Conservation (phyloP, 2,888 invertebrate genomes). For the Drosophila lacicola region DNA sequence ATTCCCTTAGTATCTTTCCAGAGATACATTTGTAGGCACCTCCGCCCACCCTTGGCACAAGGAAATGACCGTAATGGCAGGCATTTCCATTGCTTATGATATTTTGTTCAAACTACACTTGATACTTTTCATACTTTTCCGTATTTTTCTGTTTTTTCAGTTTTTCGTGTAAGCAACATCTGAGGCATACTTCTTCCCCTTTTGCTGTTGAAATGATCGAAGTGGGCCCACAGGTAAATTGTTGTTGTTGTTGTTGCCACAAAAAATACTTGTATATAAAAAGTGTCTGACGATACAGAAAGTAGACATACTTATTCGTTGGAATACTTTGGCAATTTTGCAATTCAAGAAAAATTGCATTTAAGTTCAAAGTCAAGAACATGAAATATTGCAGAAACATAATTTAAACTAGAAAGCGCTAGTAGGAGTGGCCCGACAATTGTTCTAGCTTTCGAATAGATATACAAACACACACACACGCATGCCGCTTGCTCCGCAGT, state of each 20-base stretch:
- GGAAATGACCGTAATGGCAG: conserved; percentile 78
- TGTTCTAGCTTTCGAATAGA: no score
- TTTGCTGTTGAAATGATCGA: conserved; percentile 10
- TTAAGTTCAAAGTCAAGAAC: no score
- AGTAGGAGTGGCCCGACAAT: no score
- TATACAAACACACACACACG: no score
- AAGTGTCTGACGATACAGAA: conserved; percentile 12
- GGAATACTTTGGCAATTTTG: no score
- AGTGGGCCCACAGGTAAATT: conserved; percentile 35
- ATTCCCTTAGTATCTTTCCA: conserved; percentile 6
- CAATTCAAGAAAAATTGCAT: no score
- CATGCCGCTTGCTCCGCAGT: no score
- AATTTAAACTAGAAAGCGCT: no score
- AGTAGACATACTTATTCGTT: neutral
- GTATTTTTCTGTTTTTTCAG: conserved; percentile 3
- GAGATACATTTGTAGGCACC: conserved; percentile 11
- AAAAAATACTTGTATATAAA: conserved; percentile 12
- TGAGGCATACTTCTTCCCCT: conserved; percentile 26
- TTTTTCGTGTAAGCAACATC: conserved; percentile 41
- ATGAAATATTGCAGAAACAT: no score
- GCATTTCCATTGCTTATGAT: conserved; percentile 71
- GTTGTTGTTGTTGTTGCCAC: conserved; percentile 4
- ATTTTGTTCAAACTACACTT: conserved; percentile 66
- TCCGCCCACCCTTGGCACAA: conserved; percentile 8
- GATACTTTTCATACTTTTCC: conserved; percentile 50